phyloP scores from a whole-genome alignment of 2,888 invertebrate species.

The Falcaria lacertinaria region DNA sequence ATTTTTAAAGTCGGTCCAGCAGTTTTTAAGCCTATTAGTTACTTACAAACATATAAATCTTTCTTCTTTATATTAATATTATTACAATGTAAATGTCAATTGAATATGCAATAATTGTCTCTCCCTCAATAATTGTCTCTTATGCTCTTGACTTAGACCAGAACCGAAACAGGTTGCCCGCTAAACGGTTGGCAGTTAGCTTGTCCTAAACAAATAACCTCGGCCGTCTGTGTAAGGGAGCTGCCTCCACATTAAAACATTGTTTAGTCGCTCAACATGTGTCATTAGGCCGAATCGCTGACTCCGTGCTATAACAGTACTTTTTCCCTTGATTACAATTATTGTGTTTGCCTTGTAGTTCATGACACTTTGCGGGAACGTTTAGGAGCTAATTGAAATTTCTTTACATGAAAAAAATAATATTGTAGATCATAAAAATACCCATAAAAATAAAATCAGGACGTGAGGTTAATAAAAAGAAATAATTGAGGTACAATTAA shows the following conservation, averaged over 20 bases:
- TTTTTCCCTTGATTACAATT: slow-evolving; percentile 51
- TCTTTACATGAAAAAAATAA: too few relatives aligned
- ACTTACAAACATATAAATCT: too few relatives aligned
- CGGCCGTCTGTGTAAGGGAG: slow-evolving; percentile 66
- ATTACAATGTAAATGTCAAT: too few relatives aligned
- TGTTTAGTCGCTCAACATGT: slow-evolving; percentile 67
- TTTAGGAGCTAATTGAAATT: too few relatives aligned
- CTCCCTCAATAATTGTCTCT: slow-evolving; percentile 15
- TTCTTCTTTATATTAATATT: too few relatives aligned
- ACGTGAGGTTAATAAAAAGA: too few relatives aligned
- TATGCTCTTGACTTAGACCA: slow-evolving; percentile 8
- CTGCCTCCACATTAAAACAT: slow-evolving; percentile 68
- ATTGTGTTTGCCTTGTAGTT: slow-evolving; percentile 15
- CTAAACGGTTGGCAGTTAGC: slow-evolving; percentile 74
- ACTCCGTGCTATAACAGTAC: slow-evolving; percentile 41
- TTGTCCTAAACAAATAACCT: slow-evolving; percentile 75
- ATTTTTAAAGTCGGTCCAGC: too few relatives aligned
- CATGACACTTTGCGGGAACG: not conserved
- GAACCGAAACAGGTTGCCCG: slow-evolving; percentile 40
- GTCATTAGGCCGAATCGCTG: slow-evolving; percentile 66
- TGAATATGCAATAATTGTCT: too few relatives aligned
- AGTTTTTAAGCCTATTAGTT: too few relatives aligned
- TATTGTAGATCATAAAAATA: too few relatives aligned
- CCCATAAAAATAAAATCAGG: too few relatives aligned
- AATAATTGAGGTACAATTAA: too few relatives aligned